Base-by-base conservation (phyloP, 1,140 invertebrate species). In the Radopholus similis region DNA sequence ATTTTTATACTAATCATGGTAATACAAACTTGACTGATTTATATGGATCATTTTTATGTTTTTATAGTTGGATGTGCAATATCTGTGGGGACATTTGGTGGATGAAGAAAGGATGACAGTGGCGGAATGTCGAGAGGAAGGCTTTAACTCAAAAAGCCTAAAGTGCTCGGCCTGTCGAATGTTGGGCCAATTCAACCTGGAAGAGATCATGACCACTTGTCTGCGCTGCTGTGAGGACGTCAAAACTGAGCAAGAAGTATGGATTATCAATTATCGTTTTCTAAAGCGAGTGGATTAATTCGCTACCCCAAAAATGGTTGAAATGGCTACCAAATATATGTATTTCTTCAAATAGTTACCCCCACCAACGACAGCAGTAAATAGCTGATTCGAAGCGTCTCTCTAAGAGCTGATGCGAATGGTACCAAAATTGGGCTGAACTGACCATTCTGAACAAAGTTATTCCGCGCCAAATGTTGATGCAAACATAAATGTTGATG, bases 81-180 rank as follows among this genome's bases (percentile, higher is more conserved):
- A 47, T 21, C 18, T 66, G 56, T 15, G 4, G 15, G 67, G 60
- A 65, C 23, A 34, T 65, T 71, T n/a, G 9, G 53, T 66, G 34
- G 65, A 66, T 18, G 71, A 81, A 40, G 63, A 68, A 34, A 58
- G 57, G 37, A 26, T 78, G 35, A 38, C 38, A 32, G 49, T 34
- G 15, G 80, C 72, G 8, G 77, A 80, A 49, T 80, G 77, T 55
- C 47, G 49, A 40, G 60, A 69, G 42, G 28, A 18, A 26, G 78
- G 78, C n/a, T 83, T 81, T 37, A 71, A 71, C 64, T 34, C 62
- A 6, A 68, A 60, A 30, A 65, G 67, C 23, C 53, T 80, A n/a
- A 83, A 79, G 64, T 81, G 78, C 38, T 71, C 65, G 21, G 51
- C 76, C 18, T 78, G 77, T 53, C 53, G 74, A 32, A 54, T 83